Base-by-base conservation (phyloP, 2,888 invertebrate species). In the Boloria euphrosyne region DNA sequence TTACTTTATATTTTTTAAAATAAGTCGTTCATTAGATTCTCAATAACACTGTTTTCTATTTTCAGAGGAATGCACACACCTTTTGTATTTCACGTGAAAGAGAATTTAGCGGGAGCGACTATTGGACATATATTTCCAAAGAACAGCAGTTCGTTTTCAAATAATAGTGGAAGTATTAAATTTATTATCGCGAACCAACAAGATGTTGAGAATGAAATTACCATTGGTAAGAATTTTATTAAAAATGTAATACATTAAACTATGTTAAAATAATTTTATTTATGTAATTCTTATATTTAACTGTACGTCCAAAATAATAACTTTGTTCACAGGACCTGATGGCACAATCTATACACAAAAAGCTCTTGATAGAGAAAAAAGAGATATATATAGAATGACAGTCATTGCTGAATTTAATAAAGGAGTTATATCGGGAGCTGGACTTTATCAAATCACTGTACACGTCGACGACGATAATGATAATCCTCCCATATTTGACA, bases 391-490 rank as follows among this genome's bases (percentile, higher is more conserved):
- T 74, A 93, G 95, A 76, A 90, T 97, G 74, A 97, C 96, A 0
- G 94, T 97, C 0, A 96, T 97, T 51, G 96, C 95, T 13, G 96
- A 97, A 82, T 95, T 95, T 74, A 94, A 93, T 22, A 94, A 95
- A 79, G 96, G 96, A 7, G 83, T 94, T 68, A 93, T 94, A 64
- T 94, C 94, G 70, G 95, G 95, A 7, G 95, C 95, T 58, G 96
- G 95, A 2, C 95, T 96, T 65, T 96, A 96, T 79, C 96, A 96
- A 93, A 95, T 96, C 0, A 95, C 95, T 13, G 93, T 97, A 43
- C 91, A 95, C 63, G 96, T 97, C 0, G 96, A 96, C 68, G 97
- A 98, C 79, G 96, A 96, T 69, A 97, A 98, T 78, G 97, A 97
- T 78, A 97, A 97, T 78, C 93, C 97, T 4, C 98, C 98, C 0